Base-by-base conservation (phyloP, 2,888 invertebrate species). In the Melinaea marsaeus region DNA sequence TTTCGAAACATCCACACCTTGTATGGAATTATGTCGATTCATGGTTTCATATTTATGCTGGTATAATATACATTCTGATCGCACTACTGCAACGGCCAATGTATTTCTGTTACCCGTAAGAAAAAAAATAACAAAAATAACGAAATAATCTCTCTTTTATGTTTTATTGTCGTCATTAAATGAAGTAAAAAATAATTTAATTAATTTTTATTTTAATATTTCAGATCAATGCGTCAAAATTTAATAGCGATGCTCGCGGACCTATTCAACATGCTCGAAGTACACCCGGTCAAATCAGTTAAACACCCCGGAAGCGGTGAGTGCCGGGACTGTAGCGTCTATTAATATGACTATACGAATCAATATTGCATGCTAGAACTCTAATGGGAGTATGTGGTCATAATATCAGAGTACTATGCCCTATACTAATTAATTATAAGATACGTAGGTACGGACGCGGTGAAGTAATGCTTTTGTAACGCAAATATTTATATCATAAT, bases 241-340 rank as follows among this genome's bases (percentile, higher is more conserved):
- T 91, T 98, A 82, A 93, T 97, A 75, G 96, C 96, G 64, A 95
- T 98, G 91, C 92, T 98, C 74, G 97, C 98, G 65, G 98, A 99
- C 87, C 93, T 99, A 77, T 98, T 98, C 89, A 97, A 97, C 86
- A 93, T 96, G 77, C 92, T 98, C 82, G 98, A 98, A 92, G 96
- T 98, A 70, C 96, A 97, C 86, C 97, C 97, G 32, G 96, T 95
- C 51, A 95, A 95, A 83, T 96, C 96, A 79, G 97, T 97, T 69
- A 94, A 95, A 78, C 94, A 95, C 84, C 96, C 96, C 4, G 95
- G 95, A 71, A 94, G 93, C 84, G 88, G 89, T 88, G 76, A 88
- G 90, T 89, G 71, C 67, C 46, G 13, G 60, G 35, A 46, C 7
- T 48, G 9, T 64, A 45, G 54, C 51, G 55, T 45, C 62, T 57